These are phyloP conservation scores for Eueides isabella DNA, from an alignment of 1,140 invertebrate genomes.

Conservation along the genomic window DNA sequence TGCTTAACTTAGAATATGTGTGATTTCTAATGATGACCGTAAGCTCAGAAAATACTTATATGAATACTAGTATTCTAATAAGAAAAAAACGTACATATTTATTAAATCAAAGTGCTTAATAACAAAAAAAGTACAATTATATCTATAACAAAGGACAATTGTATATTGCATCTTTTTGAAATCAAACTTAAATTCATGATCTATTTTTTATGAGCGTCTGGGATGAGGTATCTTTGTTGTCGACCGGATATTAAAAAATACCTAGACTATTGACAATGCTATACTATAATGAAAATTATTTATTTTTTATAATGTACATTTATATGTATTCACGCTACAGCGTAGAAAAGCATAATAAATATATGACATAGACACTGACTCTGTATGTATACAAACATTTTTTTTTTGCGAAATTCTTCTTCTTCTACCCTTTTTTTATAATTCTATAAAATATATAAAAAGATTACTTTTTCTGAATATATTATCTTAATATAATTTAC, in stretches of 20 bases:
- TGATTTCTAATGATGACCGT: no score
- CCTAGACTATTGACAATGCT: neutral
- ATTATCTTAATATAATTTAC: no score
- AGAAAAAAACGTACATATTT: no score
- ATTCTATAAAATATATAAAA: no score
- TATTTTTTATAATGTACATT: neutral
- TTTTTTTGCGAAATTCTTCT: no score
- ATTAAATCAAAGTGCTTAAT: no score
- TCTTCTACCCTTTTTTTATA: no score
- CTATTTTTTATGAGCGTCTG: neutral
- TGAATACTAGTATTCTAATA: no score
- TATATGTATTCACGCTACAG: neutral
- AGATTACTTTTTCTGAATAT: no score
- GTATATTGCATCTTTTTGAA: neutral
- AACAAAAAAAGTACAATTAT: neutral
- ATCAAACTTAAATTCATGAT: neutral
- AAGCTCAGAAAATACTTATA: no score
- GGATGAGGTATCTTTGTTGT: neutral
- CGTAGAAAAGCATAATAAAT: neutral
- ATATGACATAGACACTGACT: neutral
- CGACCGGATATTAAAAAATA: slow-evolving; percentile 4
- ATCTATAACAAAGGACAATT: neutral
- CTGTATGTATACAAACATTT: no score
- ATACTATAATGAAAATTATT: neutral
- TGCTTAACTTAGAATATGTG: no score